A percentile compares a stretch with the other conserved stretches of the same genome.
These are phyloP conservation scores for Cryptocephalus moraei DNA, from an alignment of 2,888 invertebrate species.

Conservation along the genomic window DNA sequence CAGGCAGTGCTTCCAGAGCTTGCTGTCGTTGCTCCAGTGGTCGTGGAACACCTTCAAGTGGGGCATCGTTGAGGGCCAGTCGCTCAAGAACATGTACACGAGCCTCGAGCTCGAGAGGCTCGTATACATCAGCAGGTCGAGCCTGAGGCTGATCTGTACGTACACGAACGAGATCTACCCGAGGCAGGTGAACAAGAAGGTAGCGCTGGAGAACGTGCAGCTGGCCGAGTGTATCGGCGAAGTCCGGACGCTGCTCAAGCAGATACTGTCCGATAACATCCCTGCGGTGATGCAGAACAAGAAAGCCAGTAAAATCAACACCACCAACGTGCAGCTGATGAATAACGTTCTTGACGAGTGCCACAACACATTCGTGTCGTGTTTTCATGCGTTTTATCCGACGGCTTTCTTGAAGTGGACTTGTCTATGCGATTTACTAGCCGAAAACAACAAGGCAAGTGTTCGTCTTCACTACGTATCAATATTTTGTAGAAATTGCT, in stretches of 20 bases:
- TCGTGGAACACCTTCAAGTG: constrained; percentile 82
- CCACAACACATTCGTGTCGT: constrained; percentile 79
- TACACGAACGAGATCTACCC: constrained; percentile 91
- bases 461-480: background rate
- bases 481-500: background rate
- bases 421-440: constrained; percentile 75
- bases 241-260: constrained; percentile 67
- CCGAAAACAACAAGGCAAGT: constrained; percentile 56
- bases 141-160: constrained; percentile 68
- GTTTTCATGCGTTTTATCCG: constrained; percentile 94
- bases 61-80: constrained; percentile 49
- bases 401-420: constrained; percentile 89
- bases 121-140: constrained; percentile 77
- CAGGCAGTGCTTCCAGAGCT: constrained; percentile 74
- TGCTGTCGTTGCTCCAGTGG: constrained; percentile 80
- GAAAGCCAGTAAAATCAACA: constrained; percentile 39
- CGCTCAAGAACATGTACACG: constrained; percentile 41
- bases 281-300: constrained; percentile 32
- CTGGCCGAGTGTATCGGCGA: constrained; percentile 81
- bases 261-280: constrained; percentile 68
- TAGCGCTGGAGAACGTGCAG: constrained; percentile 58
- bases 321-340: constrained; percentile 50
- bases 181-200: constrained; percentile 43
- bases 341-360: constrained; percentile 77
- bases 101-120: constrained; percentile 67